phyloP scores from a whole-genome alignment of 2,797 vertebrate species.

The Malurus splendens region DNA sequence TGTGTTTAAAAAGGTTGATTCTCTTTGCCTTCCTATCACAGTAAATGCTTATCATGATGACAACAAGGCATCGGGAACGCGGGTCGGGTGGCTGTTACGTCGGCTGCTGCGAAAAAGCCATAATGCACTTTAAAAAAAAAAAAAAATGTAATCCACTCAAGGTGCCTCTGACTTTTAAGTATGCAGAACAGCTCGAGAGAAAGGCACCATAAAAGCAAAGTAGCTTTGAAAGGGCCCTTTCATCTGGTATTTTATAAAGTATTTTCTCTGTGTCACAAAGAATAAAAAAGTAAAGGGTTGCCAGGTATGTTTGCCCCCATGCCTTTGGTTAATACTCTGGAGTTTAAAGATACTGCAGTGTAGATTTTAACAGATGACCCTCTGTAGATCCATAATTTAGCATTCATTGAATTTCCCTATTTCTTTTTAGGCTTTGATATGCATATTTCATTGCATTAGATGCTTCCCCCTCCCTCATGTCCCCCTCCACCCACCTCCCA shows the following conservation, averaged over 20 bases:
- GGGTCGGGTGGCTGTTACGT: conserved; percentile 39
- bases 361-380: conserved; percentile 55
- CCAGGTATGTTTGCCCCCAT: conserved; percentile 60
- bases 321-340: conserved; percentile 68
- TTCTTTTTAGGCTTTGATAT: conserved; percentile 69
- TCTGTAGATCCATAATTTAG: conserved; percentile 68
- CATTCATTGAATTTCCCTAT: conserved; percentile 64
- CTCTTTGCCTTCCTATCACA: conserved; percentile 66
- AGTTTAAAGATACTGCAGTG: conserved; percentile 58
- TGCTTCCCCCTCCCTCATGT: conserved; percentile 39
- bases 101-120: conserved; percentile 23
- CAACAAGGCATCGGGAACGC: conserved; percentile 59
- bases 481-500: conserved; percentile 20
- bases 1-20: conserved; percentile 65
- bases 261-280: conserved; percentile 54
- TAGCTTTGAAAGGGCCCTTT: conserved; percentile 68
- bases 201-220: conserved; percentile 59
- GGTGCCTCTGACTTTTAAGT: conserved; percentile 73
- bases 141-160: conserved; percentile 56
- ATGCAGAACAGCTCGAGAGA: conserved; percentile 67
- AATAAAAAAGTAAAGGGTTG: conserved; percentile 62
- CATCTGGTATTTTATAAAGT: conserved; percentile 70
- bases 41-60: conserved; percentile 62
- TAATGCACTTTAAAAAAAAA: conserved; percentile 48
- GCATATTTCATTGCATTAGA: conserved; percentile 65